Conservation (phyloP, 1,140 invertebrate species). For the Lasioglossum baleicum region DNA sequence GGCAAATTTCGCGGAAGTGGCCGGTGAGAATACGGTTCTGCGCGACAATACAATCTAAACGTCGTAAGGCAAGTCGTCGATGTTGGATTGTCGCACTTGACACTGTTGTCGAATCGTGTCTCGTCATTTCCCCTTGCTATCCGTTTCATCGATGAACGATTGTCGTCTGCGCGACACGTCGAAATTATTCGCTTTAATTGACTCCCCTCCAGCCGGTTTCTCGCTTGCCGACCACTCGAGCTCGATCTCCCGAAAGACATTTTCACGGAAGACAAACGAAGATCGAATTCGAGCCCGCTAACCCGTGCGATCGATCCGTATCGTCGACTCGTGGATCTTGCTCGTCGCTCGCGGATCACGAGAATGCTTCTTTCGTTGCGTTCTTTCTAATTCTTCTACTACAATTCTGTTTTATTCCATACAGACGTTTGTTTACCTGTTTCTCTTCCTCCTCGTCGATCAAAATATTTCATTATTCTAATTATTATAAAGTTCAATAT, state of each 20-base stretch:
- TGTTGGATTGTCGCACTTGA: slow-evolving; percentile 25
- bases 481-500: too few relatives aligned
- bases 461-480: too few relatives aligned
- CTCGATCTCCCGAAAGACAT: not conserved
- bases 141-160: not conserved
- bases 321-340: too few relatives aligned
- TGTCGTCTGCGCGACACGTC: not conserved
- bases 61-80: slow-evolving; percentile 16
- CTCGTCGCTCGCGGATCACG: not conserved
- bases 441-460: too few relatives aligned
- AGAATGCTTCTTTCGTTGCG: not conserved
- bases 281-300: slow-evolving; percentile 13
- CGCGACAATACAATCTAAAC: not conserved
- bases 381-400: too few relatives aligned
- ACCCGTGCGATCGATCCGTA: not conserved
- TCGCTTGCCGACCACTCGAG: not conserved
- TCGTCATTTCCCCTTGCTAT: too few relatives aligned
- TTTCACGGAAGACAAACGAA: slow-evolving; percentile 16
- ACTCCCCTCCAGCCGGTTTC: not conserved
- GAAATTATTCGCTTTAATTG: slow-evolving; percentile 6
- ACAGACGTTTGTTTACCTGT: too few relatives aligned
- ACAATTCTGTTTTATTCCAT: too few relatives aligned
- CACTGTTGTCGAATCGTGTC: not conserved
- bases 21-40: not conserved
- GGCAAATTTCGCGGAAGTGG: too few relatives aligned